Percentiles rank a stretch among this genome's conserved stretches.
These are phyloP conservation scores for Lottia gigantea DNA, from an alignment of 2,888 invertebrate genomes.

Conservation along the genomic window DNA sequence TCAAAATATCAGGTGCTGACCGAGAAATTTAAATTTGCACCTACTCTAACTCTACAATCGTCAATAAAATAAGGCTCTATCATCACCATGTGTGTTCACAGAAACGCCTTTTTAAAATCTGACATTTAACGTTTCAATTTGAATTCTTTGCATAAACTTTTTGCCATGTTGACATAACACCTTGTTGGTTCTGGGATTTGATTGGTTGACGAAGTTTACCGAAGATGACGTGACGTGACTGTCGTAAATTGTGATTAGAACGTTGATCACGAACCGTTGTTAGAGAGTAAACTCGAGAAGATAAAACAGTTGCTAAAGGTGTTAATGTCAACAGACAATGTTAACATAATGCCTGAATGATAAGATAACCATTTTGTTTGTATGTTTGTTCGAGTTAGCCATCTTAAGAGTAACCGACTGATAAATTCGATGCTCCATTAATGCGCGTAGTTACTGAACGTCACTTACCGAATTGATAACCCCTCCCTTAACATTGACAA, in stretches of 20 bases:
- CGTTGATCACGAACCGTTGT: not conserved
- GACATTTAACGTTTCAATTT: slow-evolving; percentile 10
- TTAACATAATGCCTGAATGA: not conserved
- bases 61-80: slow-evolving; percentile 7
- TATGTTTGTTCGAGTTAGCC: slow-evolving; percentile 18
- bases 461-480: not conserved
- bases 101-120: slow-evolving; percentile 7
- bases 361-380: slow-evolving; percentile 24
- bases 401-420: slow-evolving; percentile 4
- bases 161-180: slow-evolving; percentile 13
- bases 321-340: not conserved
- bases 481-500: slow-evolving; percentile 17
- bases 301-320: slow-evolving; percentile 4
- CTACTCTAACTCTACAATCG: not conserved
- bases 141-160: slow-evolving; percentile 11
- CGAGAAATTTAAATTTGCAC: too few relatives aligned
- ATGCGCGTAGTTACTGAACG: not conserved
- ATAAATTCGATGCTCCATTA: not conserved
- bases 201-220: slow-evolving; percentile 25
- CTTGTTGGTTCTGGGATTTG: slow-evolving; percentile 15
- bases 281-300: not conserved
- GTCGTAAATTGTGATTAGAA: not conserved
- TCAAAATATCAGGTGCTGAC: too few relatives aligned
- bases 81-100: not conserved
- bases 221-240: slow-evolving; percentile 8